A percentile compares a stretch with the other conserved stretches of the same genome.
Conservation (phyloP, 37 sponge, comb jelly and placozoan species). For the Beroe forskalii region DNA sequence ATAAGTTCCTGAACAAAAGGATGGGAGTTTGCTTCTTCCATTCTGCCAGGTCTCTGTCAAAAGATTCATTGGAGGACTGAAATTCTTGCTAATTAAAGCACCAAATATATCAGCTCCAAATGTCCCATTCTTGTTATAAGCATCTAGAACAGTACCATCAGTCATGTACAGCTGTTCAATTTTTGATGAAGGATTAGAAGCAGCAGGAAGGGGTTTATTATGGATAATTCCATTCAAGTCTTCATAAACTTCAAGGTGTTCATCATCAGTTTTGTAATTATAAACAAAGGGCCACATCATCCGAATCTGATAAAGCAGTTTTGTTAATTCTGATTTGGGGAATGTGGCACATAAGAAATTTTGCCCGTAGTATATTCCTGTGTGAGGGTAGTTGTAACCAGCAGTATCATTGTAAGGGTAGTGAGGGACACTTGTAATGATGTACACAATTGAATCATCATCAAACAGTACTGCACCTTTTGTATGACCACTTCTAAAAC, state of each 20-base stretch:
- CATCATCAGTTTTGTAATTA: constrained; percentile 1
- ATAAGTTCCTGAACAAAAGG: not conserved
- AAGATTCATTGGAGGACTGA: constrained; percentile 34
- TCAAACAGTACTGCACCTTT: constrained; percentile 55
- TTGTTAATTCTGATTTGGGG: not conserved
- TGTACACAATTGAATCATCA: constrained; percentile 15
- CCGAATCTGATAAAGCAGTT: constrained; percentile 19
- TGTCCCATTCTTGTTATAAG: constrained; percentile 25
- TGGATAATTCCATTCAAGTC: not conserved
- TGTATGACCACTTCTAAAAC: constrained; percentile 15
- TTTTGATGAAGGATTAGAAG: not conserved
- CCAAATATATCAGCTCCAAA: constrained; percentile 54
- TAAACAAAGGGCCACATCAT: constrained; percentile 66
- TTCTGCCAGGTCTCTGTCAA: constrained; percentile 63
- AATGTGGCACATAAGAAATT: constrained; percentile 37
- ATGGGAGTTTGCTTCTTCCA: constrained; percentile 4
- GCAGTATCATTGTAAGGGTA: constrained; percentile 48
- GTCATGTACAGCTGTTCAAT: not conserved
- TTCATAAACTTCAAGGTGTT: not conserved
- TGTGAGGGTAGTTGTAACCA: constrained; percentile 24
- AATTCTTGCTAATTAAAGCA: constrained; percentile 15
- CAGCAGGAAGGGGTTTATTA: not conserved
- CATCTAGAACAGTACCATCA: not conserved
- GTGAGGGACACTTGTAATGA: constrained; percentile 17
- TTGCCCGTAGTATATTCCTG: constrained; percentile 55